Evolutionary conservation across 2,113 vertebrate species (phyloP).

Genomic region (Nesogale talazaci): DNA sequence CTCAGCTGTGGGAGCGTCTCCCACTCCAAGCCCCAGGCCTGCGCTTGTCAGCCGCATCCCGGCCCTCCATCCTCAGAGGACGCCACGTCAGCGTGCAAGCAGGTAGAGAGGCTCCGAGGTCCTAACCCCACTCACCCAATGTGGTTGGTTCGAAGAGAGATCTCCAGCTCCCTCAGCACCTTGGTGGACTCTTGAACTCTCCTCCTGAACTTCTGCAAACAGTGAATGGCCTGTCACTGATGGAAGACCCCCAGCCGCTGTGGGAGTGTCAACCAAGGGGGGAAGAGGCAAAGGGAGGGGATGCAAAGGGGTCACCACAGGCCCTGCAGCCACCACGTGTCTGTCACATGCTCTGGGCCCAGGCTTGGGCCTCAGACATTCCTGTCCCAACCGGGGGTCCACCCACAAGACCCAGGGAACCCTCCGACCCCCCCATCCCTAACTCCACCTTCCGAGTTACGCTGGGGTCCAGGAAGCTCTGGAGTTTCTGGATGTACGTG

Average conservation of each 20-base stretch:
- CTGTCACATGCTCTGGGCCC: background rate
- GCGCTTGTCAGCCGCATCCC: conserved; percentile 55
- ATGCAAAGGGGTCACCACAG: background rate
- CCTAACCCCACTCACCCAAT: conserved; percentile 90
- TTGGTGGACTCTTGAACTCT: conserved; percentile 97
- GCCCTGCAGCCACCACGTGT: background rate
- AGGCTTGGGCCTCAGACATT: background rate
- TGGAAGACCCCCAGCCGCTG: background rate
- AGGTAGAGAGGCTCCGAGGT: background rate
- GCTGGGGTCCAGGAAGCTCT: conserved; percentile 94
- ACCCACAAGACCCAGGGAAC: background rate
- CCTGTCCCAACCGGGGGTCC: background rate
- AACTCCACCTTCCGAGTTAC: conserved; percentile 94
- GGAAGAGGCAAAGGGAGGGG: background rate
- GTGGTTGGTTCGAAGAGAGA: conserved; percentile 97
- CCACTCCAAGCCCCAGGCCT: conserved; percentile 64
- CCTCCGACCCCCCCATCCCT: background rate
- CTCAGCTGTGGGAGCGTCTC: conserved; percentile 62
- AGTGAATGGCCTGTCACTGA: conserved; percentile 73
- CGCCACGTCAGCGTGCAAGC: background rate
- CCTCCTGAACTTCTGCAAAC: conserved; percentile 94
- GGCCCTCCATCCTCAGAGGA: background rate
- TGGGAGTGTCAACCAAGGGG: background rate
- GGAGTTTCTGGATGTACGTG: conserved; percentile 96
- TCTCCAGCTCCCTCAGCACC: conserved; percentile 96